Evolutionary conservation across 2,888 invertebrate species (phyloP).

Genomic region (Agrilus cyanescens): DNA sequence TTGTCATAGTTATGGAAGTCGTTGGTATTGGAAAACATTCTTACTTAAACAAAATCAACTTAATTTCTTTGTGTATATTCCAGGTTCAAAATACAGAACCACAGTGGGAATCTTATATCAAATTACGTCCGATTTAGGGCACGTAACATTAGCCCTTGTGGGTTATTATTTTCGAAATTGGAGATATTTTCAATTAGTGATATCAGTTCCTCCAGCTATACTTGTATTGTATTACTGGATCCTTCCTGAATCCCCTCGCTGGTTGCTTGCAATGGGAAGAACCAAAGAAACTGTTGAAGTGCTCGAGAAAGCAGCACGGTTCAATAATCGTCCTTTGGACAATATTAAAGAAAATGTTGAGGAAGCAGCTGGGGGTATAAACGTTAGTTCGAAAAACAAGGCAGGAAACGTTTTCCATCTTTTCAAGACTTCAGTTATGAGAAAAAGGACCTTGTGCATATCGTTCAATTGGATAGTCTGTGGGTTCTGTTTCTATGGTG

Average conservation of each 20-base stretch:
- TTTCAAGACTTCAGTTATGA: conserved; percentile 56
- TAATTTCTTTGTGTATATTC: conserved; percentile 10
- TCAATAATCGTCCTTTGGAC: conserved; percentile 29
- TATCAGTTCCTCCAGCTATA: conserved; percentile 46
- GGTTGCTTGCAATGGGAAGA: conserved; percentile 58
- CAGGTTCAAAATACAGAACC: conserved; percentile 42
- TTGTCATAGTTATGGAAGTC: conserved; percentile 57
- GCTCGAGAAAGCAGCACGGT: conserved; percentile 50
- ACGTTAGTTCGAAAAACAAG: conserved; percentile 7
- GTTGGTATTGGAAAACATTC: too few relatives aligned
- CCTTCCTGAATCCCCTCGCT: conserved; percentile 69
- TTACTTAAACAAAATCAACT: too few relatives aligned
- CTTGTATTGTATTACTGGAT: conserved; percentile 53
- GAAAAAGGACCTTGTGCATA: conserved; percentile 59
- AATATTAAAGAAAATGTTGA: conserved; percentile 27
- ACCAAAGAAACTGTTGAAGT: conserved; percentile 48
- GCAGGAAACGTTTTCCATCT: conserved; percentile 44
- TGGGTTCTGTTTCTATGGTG: conserved; percentile 78
- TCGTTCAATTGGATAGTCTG: conserved; percentile 74
- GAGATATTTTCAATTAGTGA: conserved; percentile 43
- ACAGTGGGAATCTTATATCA: conserved; percentile 45
- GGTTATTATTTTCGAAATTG: conserved; percentile 44
- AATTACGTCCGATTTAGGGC: conserved; percentile 46
- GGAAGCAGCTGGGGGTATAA: conserved; percentile 14
- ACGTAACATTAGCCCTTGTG: conserved; percentile 40